Percentiles rank a stretch among this genome's conserved stretches.
These are phyloP conservation scores for Irena cyanogastra DNA, from an alignment of 2,113 vertebrate species.

Conservation along the genomic window DNA sequence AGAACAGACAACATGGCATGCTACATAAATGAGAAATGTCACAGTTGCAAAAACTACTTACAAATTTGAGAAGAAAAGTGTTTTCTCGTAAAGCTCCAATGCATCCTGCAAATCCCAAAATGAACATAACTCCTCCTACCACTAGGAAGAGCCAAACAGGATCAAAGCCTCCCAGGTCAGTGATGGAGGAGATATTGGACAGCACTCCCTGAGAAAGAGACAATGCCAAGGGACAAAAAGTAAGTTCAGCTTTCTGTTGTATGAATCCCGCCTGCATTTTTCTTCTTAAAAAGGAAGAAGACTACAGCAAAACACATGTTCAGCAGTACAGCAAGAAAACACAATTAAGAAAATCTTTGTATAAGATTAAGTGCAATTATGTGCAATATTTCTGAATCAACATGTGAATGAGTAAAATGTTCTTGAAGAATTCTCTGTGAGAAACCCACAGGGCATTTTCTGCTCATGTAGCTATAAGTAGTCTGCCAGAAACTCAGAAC, in stretches of 20 bases:
- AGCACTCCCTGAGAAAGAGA: slow-evolving; percentile 83
- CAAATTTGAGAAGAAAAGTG: slow-evolving; percentile 96
- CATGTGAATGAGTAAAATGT: not conserved
- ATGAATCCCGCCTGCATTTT: not conserved
- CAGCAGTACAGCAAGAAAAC: not conserved
- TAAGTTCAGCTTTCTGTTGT: not conserved
- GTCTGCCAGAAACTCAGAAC: not conserved
- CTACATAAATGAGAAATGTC: not conserved
- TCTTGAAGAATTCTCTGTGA: not conserved
- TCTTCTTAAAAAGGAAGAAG: not conserved
- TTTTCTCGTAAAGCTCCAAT: slow-evolving; percentile 96
- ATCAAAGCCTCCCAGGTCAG: slow-evolving; percentile 94
- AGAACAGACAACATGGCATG: not conserved
- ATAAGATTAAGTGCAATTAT: not conserved
- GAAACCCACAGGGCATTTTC: not conserved
- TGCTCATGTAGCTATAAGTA: not conserved
- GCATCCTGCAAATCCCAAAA: slow-evolving; percentile 95
- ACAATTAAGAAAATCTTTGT: not conserved
- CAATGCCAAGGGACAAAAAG: not conserved
- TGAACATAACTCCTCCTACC: slow-evolving; percentile 97
- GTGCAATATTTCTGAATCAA: not conserved
- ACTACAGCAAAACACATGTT: not conserved
- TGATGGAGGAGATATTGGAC: slow-evolving; percentile 98
- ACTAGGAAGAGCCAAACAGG: slow-evolving; percentile 97
- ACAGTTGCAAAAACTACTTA: slow-evolving; percentile 70